phyloP scores from a whole-genome alignment of 2,113 vertebrate species.

The Marcusenius ussheri region DNA sequence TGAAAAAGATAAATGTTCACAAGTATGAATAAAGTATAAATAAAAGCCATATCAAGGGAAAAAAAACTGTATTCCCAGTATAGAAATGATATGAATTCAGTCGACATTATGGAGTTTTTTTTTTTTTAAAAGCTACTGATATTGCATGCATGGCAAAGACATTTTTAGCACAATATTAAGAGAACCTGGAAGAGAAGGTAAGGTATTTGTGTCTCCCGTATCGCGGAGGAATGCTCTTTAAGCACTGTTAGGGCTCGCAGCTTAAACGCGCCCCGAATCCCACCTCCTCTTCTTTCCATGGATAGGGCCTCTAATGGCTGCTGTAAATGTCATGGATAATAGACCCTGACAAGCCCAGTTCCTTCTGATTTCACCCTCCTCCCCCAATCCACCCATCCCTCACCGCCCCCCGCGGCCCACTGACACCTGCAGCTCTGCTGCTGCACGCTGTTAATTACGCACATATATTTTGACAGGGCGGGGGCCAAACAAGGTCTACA shows the following conservation, averaged over 20 bases:
- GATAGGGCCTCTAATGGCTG: conserved; percentile 19
- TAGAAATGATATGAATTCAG: neutral
- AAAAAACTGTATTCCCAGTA: neutral
- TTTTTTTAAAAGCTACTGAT: neutral
- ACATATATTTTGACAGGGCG: conserved; percentile 16
- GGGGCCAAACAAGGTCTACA: conserved; percentile 1
- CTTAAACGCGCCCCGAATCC: neutral
- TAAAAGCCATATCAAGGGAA: neutral
- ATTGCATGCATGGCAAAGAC: neutral
- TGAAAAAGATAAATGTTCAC: neutral
- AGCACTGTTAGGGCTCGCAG: neutral
- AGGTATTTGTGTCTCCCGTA: neutral
- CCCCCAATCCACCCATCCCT: conserved; percentile 26
- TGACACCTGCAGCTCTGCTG: conserved; percentile 25
- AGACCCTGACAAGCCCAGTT: conserved; percentile 36
- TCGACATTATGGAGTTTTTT: neutral
- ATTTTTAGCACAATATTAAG: neutral
- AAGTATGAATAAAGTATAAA: neutral
- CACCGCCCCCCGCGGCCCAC: conserved; percentile 20
- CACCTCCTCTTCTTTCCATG: neutral
- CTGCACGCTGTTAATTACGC: conserved; percentile 34
- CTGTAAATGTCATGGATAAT: conserved; percentile 42
- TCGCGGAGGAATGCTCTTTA: neutral
- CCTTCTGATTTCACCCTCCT: conserved; percentile 40
- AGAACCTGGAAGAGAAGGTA: neutral